Percentiles rank a stretch among this genome's conserved stretches.
Conservation (phyloP, 1,140 invertebrate genomes). For the Halyomorpha halys region DNA sequence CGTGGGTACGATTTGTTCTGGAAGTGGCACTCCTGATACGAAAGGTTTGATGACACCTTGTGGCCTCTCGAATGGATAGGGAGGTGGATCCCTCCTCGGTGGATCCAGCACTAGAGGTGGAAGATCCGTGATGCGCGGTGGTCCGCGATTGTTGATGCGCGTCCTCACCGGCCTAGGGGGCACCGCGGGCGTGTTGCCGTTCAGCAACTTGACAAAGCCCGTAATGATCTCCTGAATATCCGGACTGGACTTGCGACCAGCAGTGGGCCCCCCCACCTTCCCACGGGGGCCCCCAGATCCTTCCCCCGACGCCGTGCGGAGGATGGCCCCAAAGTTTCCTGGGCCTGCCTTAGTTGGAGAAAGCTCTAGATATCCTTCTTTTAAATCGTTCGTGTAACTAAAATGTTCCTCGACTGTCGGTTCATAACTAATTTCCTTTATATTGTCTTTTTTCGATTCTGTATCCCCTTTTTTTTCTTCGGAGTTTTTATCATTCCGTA, state of each 20-base stretch:
- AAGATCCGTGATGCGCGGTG: constrained; percentile 65
- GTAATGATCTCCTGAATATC: constrained; percentile 86
- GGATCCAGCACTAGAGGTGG: constrained; percentile 59
- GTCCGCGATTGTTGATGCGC: constrained; percentile 80
- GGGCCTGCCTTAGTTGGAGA: constrained; percentile 15
- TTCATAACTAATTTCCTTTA: no score
- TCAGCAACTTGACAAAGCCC: constrained; percentile 76
- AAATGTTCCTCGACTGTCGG: constrained; percentile 13
- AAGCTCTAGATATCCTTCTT: constrained; percentile 8
- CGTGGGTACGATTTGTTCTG: constrained; percentile 58
- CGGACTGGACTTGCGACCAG: constrained; percentile 44
- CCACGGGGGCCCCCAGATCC: constrained; percentile 21
- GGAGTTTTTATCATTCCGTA: not conserved
- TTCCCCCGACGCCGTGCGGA: constrained; percentile 21
- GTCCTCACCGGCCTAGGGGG: constrained; percentile 41
- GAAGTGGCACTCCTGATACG: constrained; percentile 56
- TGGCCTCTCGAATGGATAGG: constrained; percentile 55
- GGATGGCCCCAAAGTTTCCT: not conserved
- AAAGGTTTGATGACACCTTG: constrained; percentile 42
- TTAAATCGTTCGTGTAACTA: constrained; percentile 21
- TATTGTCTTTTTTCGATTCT: not conserved
- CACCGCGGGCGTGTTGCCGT: constrained; percentile 67
- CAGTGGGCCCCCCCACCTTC: constrained; percentile 2
- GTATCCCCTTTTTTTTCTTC: not conserved
- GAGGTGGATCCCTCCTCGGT: constrained; percentile 43